Percentiles rank a stretch among this genome's conserved stretches.
Conservation (phyloP, 2,797 vertebrate genomes). For the Sternotherus odoratus region DNA sequence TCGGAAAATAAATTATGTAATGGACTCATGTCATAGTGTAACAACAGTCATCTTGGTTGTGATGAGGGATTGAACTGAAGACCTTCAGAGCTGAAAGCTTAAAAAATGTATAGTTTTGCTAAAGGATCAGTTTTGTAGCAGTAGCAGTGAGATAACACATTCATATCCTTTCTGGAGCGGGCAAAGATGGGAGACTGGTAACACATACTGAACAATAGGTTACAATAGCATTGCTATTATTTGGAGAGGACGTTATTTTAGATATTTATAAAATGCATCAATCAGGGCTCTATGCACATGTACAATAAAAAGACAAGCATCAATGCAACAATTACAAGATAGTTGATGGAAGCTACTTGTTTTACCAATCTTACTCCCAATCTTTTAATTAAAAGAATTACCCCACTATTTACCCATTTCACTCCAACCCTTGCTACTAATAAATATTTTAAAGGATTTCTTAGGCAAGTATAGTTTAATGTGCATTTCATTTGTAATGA, state of each 20-base stretch:
- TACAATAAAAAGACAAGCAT: background rate
- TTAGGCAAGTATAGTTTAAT: background rate
- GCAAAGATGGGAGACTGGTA: background rate
- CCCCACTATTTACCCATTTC: background rate
- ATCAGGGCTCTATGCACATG: background rate
- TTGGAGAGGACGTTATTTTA: background rate
- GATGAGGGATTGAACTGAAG: background rate
- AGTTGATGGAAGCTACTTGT: background rate
- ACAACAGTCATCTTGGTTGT: background rate
- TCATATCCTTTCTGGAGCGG: background rate
- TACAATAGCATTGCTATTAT: background rate
- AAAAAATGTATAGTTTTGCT: background rate
- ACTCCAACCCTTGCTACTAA: background rate
- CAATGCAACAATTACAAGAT: background rate
- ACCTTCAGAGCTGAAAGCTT: background rate
- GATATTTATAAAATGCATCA: background rate
- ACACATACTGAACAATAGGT: background rate
- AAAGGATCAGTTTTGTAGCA: background rate
- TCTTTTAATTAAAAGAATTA: background rate
- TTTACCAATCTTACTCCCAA: background rate
- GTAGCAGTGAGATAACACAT: background rate
- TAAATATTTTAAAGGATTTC: background rate
- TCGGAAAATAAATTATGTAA: background rate
- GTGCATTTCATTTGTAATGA: background rate
- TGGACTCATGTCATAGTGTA: background rate